These are phyloP conservation scores for Nerophis ophidion DNA, from an alignment of 2,113 vertebrate species.

Conservation along the genomic window DNA sequence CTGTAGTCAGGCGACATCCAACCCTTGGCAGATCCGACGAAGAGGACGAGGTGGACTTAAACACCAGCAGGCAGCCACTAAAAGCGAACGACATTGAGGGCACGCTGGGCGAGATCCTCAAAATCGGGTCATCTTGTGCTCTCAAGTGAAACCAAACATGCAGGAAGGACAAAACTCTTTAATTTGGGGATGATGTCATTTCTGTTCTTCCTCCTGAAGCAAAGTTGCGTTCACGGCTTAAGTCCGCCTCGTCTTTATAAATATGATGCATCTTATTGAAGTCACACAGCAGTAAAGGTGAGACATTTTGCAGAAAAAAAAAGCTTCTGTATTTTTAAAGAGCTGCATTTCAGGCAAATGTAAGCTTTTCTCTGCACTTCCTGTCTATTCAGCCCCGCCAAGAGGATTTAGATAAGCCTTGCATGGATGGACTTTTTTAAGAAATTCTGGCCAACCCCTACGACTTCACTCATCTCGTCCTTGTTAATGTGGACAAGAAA, in stretches of 20 bases:
- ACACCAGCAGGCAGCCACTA: conserved; percentile 63
- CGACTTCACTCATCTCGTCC: conserved; percentile 49
- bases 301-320: conserved; percentile 26
- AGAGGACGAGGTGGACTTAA: conserved; percentile 68
- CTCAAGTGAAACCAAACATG: conserved; percentile 30
- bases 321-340: conserved; percentile 42
- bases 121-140: conserved; percentile 26
- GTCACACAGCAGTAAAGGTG: conserved; percentile 11
- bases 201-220: conserved; percentile 2
- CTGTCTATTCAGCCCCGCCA: conserved; percentile 46
- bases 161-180: conserved; percentile 19
- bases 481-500: conserved; percentile 38
- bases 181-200: conserved; percentile 6
- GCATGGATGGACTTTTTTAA: conserved; percentile 44
- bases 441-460: conserved; percentile 60
- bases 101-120: conserved; percentile 64
- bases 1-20: conserved; percentile 70
- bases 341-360: conserved; percentile 60
- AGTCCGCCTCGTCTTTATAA: conserved; percentile 7
- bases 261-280: conserved; percentile 21
- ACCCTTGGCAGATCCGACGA: conserved; percentile 73
- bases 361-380: conserved; percentile 50
- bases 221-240: conserved; percentile 6
- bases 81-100: conserved; percentile 74
- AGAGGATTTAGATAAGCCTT: conserved; percentile 67